Evolutionary conservation across 2,113 vertebrate genomes (phyloP), one percentile per base, ranked within the genome.

Genomic region (Zapornia atra): DNA sequence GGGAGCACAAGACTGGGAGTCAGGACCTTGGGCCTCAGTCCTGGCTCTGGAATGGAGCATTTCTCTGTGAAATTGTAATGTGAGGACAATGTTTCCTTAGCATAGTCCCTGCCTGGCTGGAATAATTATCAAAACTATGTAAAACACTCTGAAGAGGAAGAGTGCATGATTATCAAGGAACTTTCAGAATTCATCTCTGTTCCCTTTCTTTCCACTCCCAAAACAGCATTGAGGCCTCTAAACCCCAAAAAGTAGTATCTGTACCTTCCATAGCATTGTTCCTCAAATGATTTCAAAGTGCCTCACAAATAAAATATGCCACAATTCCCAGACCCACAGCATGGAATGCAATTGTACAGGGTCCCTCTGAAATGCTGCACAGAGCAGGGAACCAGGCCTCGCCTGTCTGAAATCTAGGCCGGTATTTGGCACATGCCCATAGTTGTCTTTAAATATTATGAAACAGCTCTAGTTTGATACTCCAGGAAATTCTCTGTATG

Each of bases 51-150:
- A 50, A 76, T n/a, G 70, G 83, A 85, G 20, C 15, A 50, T 84
- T 86, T 63, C 85, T 73, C 82, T 77, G 29, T 70, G 78, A 80
- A 85, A 46, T 61, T 71, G 28, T 72, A 54, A 88, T 83, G 51
- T 6, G 59, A 92, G 50, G 36, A 65, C 19, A 71, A 10, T 19
- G 72, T 68, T 89, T 72, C 68, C 68, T 85, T 80, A 53, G 33
- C 66, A 38, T 59, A 24, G 12, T 60, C 28, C 46, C 82, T 76
- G 25, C 17, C 73, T 64, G 79, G 38, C 19, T 70, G 63, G 53
- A 86, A 59, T 64, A 38, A 94, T 89, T 82, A 59, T 26, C 50
- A 69, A 36, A 63, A 77, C 46, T 36, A 54, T 90, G 20, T 46
- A 79, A 90, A 82, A 76, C 25, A 46, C 61, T 57, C 44, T 59